Conservation (phyloP, 2,888 invertebrate genomes). For the Harpalus rubripes region DNA sequence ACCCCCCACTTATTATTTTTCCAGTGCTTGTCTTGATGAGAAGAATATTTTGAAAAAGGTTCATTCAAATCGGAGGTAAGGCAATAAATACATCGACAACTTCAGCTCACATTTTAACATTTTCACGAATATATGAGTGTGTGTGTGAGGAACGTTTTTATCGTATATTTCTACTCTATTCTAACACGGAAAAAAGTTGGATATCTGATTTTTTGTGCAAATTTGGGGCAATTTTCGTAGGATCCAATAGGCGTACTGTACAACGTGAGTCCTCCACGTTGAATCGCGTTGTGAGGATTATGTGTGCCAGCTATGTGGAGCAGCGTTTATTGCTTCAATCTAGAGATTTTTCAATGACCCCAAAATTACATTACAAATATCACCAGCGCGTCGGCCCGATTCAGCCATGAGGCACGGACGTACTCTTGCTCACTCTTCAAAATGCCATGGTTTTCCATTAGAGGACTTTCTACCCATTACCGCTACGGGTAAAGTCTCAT, state of each 20-base stretch:
- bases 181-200: too few species aligned
- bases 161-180: too few species aligned
- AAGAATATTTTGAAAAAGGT: too few species aligned
- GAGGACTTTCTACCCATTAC: constrained; percentile 39
- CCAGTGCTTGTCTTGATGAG: too few species aligned
- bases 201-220: too few species aligned
- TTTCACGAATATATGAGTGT: too few species aligned
- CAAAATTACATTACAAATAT: constrained; percentile 67
- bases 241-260: background rate
- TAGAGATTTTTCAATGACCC: constrained; percentile 67
- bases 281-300: constrained; percentile 55
- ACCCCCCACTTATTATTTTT: too few species aligned
- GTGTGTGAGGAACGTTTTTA: too few species aligned
- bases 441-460: constrained; percentile 51
- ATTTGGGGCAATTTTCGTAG: background rate
- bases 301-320: constrained; percentile 66
- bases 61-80: too few species aligned
- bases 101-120: too few species aligned
- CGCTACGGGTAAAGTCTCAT: background rate
- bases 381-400: constrained; percentile 47
- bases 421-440: constrained; percentile 1
- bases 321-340: constrained; percentile 67
- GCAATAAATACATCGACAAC: too few species aligned
- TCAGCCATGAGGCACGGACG: constrained; percentile 48
- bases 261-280: background rate